Evolutionary conservation across 2,797 vertebrate genomes (phyloP), one percentile per base, ranked within the genome.

Genomic region (Scleropages formosus): DNA sequence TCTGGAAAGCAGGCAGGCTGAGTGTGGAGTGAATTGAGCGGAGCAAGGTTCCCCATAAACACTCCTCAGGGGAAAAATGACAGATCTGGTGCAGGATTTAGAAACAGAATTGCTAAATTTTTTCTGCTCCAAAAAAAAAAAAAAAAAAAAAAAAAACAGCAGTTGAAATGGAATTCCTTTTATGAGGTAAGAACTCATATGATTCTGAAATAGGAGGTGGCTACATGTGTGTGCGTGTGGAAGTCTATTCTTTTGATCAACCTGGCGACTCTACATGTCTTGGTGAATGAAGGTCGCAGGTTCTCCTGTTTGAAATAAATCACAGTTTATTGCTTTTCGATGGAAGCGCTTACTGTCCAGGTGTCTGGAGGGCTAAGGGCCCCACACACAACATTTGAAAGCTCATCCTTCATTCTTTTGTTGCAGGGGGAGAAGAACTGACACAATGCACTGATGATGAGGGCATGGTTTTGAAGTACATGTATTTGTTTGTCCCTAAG

Each of bases 381-480:
- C 75, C 77, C 75, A 77, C 77, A 80, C 78, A 75, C 75, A 63
- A 46, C 51, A 53, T 47, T 72, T 78, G 77, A 75, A 77, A 76
- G 64, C 39, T 75, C 71, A 62, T 77, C 78, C 78, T 73, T 74
- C 78, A 76, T 16, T 44, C 74, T 58, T 51, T 70, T 78, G 77
- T 80, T 73, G 77, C 69, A n/a, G 39, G 24, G 47, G 67, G 74
- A 78, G 79, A 80, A 75, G 77, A 51, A 80, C 76, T 79, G 64
- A 56, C 77, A 67, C 61, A 77, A 20, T 0, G 4, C 47, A 51
- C 18, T 49, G 75, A 46, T 68, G 74, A 68, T 56, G 78, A 76
- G 58, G 53, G 46, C 61, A 13, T 26, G 24, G n/a, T 56, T 75
- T 70, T 61, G 60, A 59, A 74, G 56, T 26, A 76, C 69, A 39